Evolutionary conservation across 2,113 vertebrate genomes (phyloP).

Genomic region (Clupea harengus): DNA sequence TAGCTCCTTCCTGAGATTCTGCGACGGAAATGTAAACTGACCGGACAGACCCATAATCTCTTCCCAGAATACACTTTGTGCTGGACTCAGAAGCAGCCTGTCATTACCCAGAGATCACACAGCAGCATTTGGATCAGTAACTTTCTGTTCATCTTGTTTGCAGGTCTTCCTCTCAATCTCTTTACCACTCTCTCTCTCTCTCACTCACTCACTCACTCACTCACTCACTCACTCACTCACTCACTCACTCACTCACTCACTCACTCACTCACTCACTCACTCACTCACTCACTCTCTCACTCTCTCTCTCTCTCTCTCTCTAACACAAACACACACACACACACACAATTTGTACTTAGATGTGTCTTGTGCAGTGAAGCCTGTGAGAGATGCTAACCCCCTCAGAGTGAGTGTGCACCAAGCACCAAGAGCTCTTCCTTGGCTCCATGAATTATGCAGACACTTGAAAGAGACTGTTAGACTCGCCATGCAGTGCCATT

Average conservation of each 20-base stretch:
- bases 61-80: neutral
- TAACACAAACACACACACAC: neutral
- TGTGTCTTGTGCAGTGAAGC: neutral
- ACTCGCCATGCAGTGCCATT: neutral
- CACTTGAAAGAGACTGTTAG: neutral
- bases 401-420: too few species aligned
- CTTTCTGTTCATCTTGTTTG: neutral
- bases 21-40: too few species aligned
- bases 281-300: neutral
- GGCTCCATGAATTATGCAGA: slow-evolving; percentile 2
- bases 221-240: too few species aligned
- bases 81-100: neutral
- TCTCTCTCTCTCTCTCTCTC: neutral
- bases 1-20: too few species aligned
- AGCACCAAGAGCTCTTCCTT: neutral
- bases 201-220: too few species aligned
- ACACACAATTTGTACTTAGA: neutral
- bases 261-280: neutral
- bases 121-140: neutral
- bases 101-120: neutral
- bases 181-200: neutral
- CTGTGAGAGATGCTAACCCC: neutral
- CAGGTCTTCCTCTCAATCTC: neutral
- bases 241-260: neutral
- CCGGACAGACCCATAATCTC: neutral